Percentiles rank a stretch among this genome's conserved stretches.
Evolutionary conservation across 2,888 invertebrate genomes (phyloP).

Genomic region (Willowsia nigromaculata): DNA sequence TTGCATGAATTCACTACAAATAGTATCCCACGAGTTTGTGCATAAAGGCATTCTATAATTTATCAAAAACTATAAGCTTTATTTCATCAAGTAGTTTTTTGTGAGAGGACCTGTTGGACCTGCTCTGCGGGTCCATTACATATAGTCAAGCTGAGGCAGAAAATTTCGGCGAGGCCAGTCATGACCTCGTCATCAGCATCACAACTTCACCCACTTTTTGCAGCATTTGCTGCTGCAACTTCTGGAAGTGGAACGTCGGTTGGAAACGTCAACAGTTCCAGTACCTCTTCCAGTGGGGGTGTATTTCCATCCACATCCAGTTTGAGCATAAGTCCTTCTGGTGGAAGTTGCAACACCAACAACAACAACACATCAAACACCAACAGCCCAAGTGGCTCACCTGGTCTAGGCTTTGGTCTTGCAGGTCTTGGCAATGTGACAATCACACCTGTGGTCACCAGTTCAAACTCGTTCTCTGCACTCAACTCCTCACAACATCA

Average conservation of each 20-base stretch:
- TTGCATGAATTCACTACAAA: background rate
- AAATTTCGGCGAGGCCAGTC: conserved; percentile 76
- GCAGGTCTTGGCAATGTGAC: conserved; percentile 70
- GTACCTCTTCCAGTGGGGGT: background rate
- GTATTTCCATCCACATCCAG: conserved; percentile 53
- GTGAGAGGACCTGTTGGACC: conserved; percentile 68
- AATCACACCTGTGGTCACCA: conserved; percentile 70
- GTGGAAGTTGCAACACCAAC: conserved; percentile 52
- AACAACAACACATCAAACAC: conserved; percentile 58
- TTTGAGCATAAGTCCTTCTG: conserved; percentile 65
- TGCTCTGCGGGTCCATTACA: conserved; percentile 63
- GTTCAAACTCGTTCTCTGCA: conserved; percentile 50
- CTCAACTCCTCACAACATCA: conserved; percentile 31
- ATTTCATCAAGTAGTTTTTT: conserved; percentile 9
- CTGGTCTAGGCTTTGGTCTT: conserved; percentile 58
- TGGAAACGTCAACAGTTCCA: conserved; percentile 36
- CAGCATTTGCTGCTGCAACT: conserved; percentile 75
- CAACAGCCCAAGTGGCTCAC: conserved; percentile 69
- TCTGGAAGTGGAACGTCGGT: conserved; percentile 40
- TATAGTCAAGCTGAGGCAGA: conserved; percentile 74
- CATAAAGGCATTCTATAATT: background rate
- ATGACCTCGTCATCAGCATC: conserved; percentile 76
- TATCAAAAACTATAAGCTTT: background rate
- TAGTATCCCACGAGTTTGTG: background rate
- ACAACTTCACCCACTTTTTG: conserved; percentile 78